Base-by-base conservation (phyloP, 2,797 vertebrate genomes). In the Ceryle rudis region DNA sequence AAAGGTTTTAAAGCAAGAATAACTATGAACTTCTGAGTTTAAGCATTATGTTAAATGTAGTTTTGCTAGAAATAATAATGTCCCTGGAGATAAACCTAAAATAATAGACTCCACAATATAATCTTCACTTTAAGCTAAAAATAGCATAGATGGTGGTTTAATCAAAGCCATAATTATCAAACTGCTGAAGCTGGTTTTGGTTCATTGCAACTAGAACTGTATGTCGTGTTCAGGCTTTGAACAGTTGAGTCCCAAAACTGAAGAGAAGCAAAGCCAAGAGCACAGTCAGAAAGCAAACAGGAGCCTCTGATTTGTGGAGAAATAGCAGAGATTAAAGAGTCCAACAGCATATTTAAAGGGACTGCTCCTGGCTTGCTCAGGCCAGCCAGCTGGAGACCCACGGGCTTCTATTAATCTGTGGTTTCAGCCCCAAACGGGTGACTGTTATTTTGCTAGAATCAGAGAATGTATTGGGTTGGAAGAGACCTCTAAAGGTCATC, bases 61-160 rank as follows among this genome's bases (percentile, higher is more conserved):
- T 70, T 55, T 95, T 90, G 75, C 93, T 97, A 95, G 96, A 94
- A 97, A 97, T 97, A 97, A 98, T 89, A 96, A 92, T 97, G 70
- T 92, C 96, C 83, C 89, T 96, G 97, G 96, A 98, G 90, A 90
- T 89, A 93, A 96, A 96, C 89, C 95, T 97, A 96, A 97, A 98
- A 96, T 96, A 97, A 97, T 95, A 96, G 92, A 91, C 93, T 94
- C 82, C 57, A 90, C 86, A 58, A 14, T 89, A 92, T 90, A 93
- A 96, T 96, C 97, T 97, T 94, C 90, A 79, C 91, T 94, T 94
- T 91, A 97, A 97, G 71, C 89, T 98, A 98, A 97, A 98, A 98
- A 98, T 98, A 98, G 92, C 69, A 66, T 71, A 79, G 93, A 94
- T 89, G 83, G 91, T 42, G 83, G 97, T 97, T 97, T 90, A 89